A percentile compares a stretch with the other conserved stretches of the same genome.
phyloP scores from a whole-genome alignment of 2,888 invertebrate genomes.

The Drosophila quinaria region DNA sequence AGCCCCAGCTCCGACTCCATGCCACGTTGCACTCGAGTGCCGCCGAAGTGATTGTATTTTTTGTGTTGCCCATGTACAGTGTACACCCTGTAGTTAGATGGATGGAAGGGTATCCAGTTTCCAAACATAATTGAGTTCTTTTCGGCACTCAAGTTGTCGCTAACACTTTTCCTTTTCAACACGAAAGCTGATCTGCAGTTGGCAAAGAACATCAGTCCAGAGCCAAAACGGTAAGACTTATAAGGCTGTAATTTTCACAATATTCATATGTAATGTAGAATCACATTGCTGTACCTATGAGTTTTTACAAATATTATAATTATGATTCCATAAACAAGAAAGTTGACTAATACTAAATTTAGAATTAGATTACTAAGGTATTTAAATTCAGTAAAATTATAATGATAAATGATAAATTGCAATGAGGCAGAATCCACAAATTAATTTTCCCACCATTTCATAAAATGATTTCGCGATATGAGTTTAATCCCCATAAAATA shows the following conservation, averaged over 20 bases:
- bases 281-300: too few relatives aligned
- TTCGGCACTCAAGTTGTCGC: background rate
- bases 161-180: background rate
- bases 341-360: background rate
- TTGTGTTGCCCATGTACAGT: slow-evolving; percentile 38
- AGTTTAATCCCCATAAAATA: too few relatives aligned
- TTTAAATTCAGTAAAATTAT: too few relatives aligned
- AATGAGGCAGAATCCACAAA: too few relatives aligned
- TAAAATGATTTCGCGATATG: too few relatives aligned
- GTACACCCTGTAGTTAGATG: slow-evolving; percentile 48
- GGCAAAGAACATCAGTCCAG: background rate
- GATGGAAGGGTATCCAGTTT: background rate
- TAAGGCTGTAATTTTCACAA: background rate
- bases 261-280: too few relatives aligned
- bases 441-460: too few relatives aligned
- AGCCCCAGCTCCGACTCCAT: slow-evolving; percentile 36
- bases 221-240: background rate
- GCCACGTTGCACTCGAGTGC: slow-evolving; percentile 77
- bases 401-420: too few relatives aligned
- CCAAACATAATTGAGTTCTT: background rate
- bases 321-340: background rate
- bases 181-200: background rate
- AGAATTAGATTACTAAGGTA: too few relatives aligned
- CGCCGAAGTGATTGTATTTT: slow-evolving; percentile 52
- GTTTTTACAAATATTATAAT: too few relatives aligned